phyloP scores from a whole-genome alignment of 2,888 invertebrate genomes.

The Xanthorhoe designata region DNA sequence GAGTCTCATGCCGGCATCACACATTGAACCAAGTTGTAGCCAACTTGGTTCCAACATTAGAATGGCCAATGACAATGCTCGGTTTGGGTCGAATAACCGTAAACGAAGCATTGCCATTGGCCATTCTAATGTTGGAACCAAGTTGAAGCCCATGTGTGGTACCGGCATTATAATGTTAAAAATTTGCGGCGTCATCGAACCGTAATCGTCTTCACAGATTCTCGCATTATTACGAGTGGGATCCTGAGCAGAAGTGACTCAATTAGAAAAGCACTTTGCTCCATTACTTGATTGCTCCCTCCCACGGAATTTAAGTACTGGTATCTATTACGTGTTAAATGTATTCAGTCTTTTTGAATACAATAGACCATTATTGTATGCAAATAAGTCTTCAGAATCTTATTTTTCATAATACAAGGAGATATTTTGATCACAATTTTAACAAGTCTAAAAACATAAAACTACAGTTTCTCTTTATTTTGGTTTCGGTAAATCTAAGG shows the following conservation, averaged over 20 bases:
- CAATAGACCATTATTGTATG: slow-evolving; percentile 3
- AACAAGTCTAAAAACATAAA: neutral
- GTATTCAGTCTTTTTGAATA: neutral
- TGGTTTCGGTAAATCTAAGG: no score
- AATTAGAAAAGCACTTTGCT: neutral
- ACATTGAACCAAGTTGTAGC: no score
- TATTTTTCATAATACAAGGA: neutral
- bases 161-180: no score
- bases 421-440: neutral
- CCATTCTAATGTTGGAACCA: no score
- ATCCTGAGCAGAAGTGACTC: neutral
- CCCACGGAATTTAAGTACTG: neutral
- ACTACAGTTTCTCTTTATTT: no score
- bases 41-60: no score
- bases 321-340: neutral
- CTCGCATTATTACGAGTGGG: neutral
- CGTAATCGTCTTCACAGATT: neutral
- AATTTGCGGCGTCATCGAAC: neutral
- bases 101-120: no score
- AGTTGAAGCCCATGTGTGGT: no score
- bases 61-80: no score
- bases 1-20: no score
- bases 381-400: neutral
- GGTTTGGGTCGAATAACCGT: no score
- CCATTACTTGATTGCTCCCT: neutral